Conservation (phyloP, 1,140 invertebrate genomes). For the Diabrotica undecimpunctata region DNA sequence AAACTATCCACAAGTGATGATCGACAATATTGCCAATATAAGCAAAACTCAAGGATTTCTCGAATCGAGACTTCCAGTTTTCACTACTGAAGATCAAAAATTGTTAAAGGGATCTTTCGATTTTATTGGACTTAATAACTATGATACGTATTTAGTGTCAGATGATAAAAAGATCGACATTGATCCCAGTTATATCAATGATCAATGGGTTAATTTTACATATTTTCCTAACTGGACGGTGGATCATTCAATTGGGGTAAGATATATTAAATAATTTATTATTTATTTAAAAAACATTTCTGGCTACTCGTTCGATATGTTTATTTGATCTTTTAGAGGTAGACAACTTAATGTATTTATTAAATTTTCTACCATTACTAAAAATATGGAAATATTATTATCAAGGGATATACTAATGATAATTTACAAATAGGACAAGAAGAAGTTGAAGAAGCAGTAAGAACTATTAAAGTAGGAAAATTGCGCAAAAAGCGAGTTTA, state of each 20-base stretch:
- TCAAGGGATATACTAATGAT: too few species aligned
- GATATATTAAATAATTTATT: neutral
- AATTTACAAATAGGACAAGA: too few species aligned
- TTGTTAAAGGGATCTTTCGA: neutral
- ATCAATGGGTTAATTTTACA: conserved; percentile 20
- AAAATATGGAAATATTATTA: too few species aligned
- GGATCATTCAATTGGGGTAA: neutral
- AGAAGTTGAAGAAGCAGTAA: too few species aligned
- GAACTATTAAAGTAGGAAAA: too few species aligned
- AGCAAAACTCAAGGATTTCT: conserved; percentile 8
- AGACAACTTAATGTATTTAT: too few species aligned
- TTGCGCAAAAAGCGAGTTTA: too few species aligned
- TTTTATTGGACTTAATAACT: conserved; percentile 11
- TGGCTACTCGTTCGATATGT: too few species aligned
- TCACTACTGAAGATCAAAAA: neutral
- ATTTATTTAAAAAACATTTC: too few species aligned
- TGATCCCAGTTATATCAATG: conserved; percentile 21
- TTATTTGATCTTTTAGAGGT: too few species aligned
- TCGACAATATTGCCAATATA: conserved; percentile 68
- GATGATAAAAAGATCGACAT: conserved; percentile 43
- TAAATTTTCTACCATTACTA: too few species aligned
- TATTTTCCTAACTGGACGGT: neutral
- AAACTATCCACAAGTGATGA: conserved; percentile 56
- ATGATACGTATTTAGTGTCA: neutral
- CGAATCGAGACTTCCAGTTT: neutral